Evolutionary conservation across 2,113 vertebrate species (phyloP), one percentile per base, ranked within the genome.

Genomic region (Herpetotheres cachinnans): DNA sequence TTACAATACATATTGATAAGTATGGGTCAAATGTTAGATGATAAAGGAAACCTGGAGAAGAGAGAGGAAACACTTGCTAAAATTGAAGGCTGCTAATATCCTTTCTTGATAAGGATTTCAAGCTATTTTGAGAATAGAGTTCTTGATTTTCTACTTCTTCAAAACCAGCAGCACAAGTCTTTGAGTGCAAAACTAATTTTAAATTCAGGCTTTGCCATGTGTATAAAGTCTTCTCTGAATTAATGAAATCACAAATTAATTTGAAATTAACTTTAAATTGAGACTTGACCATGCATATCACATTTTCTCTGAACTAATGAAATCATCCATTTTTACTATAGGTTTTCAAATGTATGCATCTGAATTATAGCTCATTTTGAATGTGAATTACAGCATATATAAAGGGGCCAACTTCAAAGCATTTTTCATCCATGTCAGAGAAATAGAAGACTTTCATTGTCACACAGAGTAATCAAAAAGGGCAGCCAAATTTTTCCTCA

Each of bases 1-100:
- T 74, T 94, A 98, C 97, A 98, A 97, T 98, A 95, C 79, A 89
- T 96, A 97, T 97, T 96, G 97, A 97, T 98, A 97, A 97, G 95
- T 96, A 94, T 95, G 92, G 82, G 95, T 97, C 97, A 98, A 91
- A 50, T 97, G 97, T 97, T 94, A 96, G 58, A 86, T 83, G 84
- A 89, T 95, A 96, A 97, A 97, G 93, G 90, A 98, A 98, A 95
- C 67, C 55, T 50, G 14, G 44, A 82, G 66, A 93, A 88, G 70
- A 79, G 54, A 91, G 47, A 95, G 88, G 95, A 97, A 96, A 97
- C 63, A n/a, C 63, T 81, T 91, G 52, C 73, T 97, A 89, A 94
- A 97, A 96, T 91, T 89, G 90, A 96, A 96, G 49, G 46, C 70
- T 84, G 69, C 24, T 96, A 93, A 90, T 95, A 89, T 83, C 73